Conservation (phyloP, 2,888 invertebrate genomes). For the Drosophila austrosaltans region DNA sequence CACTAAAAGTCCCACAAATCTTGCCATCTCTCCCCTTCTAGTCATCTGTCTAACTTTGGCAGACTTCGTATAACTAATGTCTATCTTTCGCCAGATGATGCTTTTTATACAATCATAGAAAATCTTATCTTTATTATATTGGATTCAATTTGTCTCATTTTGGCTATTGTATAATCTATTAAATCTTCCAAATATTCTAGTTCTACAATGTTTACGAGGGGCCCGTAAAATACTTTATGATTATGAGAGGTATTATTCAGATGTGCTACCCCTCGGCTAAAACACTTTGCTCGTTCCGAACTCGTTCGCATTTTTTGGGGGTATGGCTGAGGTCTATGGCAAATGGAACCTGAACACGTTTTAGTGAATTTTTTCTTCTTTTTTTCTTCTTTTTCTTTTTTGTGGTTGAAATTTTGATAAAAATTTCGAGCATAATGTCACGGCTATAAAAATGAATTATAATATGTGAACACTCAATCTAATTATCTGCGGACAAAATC, state of each 20-base stretch:
- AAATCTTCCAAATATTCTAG: background rate
- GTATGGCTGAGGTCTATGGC: background rate
- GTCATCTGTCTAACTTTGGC: background rate
- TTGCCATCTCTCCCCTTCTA: constrained; percentile 17
- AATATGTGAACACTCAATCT: background rate
- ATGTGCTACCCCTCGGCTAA: constrained; percentile 10
- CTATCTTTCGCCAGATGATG: background rate
- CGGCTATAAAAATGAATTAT: background rate
- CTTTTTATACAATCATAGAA: constrained; percentile 7
- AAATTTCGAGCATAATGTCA: background rate
- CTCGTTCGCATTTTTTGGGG: background rate
- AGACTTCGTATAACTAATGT: background rate
- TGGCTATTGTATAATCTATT: constrained; percentile 5
- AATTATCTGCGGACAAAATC: background rate
- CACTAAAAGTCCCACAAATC: background rate
- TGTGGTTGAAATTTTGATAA: background rate
- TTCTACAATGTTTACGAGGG: background rate
- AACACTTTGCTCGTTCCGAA: background rate
- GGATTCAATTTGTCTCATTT: constrained; percentile 11
- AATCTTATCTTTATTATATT: constrained; percentile 9
- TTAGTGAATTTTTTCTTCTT: too few species aligned
- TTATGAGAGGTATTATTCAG: background rate
- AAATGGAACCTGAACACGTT: background rate
- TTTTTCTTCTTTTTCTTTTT: too few species aligned
- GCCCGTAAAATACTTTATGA: background rate